phyloP scores from a whole-genome alignment of 2,797 vertebrate genomes.

The Halcyon chelicuti region DNA sequence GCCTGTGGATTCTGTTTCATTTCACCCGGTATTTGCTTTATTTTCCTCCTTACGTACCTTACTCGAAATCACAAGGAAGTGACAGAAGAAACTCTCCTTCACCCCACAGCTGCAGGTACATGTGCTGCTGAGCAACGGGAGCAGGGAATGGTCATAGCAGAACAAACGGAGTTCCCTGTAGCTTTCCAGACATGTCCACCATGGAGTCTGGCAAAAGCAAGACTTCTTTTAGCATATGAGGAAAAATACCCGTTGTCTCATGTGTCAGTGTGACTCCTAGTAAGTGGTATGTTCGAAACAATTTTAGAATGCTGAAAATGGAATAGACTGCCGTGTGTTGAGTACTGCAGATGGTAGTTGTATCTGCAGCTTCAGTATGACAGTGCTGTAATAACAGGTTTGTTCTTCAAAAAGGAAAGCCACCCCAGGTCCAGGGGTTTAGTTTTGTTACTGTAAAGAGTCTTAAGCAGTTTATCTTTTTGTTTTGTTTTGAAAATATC shows the following conservation, averaged over 20 bases:
- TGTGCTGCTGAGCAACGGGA: fast-evolving
- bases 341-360: not conserved
- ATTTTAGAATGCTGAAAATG: not conserved
- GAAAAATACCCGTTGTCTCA: not conserved
- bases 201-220: not conserved
- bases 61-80: not conserved
- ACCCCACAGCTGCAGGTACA: not conserved
- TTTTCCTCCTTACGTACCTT: not conserved
- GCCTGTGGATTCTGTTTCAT: not conserved
- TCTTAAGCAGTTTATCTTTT: not conserved
- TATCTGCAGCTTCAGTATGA: not conserved
- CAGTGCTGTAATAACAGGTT: fast-evolving
- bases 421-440: not conserved
- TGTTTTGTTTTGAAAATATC: not conserved
- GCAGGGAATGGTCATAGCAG: not conserved
- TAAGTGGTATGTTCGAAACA: fast-evolving
- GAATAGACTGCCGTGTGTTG: fast-evolving
- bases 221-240: not conserved
- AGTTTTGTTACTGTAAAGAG: not conserved
- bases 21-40: not conserved
- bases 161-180: fast-evolving
- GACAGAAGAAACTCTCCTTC: not conserved
- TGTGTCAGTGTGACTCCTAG: not conserved
- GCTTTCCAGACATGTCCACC: not conserved
- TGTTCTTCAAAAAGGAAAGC: not conserved